Percentiles rank a stretch among this genome's conserved stretches.
Evolutionary conservation across 1,140 invertebrate species (phyloP).

Genomic region (Drosophila grimshawi): DNA sequence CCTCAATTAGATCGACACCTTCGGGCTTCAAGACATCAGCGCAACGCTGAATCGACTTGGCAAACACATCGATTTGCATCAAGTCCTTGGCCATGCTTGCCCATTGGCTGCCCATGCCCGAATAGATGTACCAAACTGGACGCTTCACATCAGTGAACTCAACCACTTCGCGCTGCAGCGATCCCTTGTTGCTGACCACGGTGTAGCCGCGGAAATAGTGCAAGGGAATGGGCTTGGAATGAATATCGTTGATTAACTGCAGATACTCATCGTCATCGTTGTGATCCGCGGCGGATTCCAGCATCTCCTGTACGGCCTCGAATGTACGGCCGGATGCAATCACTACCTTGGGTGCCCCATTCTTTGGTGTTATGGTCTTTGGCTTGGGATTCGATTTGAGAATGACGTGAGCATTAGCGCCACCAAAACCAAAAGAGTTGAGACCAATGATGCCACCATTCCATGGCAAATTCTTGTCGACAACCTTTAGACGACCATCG

Average conservation of each 20-base stretch:
- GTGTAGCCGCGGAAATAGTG: constrained; percentile 92
- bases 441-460: constrained; percentile 93
- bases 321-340: constrained; percentile 93
- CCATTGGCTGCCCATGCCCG: constrained; percentile 99
- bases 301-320: constrained; percentile 89
- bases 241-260: constrained; percentile 90
- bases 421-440: constrained; percentile 99
- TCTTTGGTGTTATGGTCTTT: constrained; percentile 86
- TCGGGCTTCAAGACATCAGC: constrained; percentile 90
- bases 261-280: constrained; percentile 91
- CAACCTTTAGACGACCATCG: constrained; percentile 95
- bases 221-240: constrained; percentile 88
- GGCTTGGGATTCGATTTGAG: constrained; percentile 91
- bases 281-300: constrained; percentile 87
- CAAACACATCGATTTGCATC: constrained; percentile 92
- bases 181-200: constrained; percentile 86
- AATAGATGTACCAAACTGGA: constrained; percentile 97
- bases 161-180: constrained; percentile 78
- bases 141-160: constrained; percentile 86
- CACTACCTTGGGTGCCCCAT: constrained; percentile 89
- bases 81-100: constrained; percentile 95
- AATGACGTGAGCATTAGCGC: constrained; percentile 97
- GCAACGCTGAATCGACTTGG: constrained; percentile 90
- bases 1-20: constrained; percentile 92
- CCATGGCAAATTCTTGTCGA: constrained; percentile 91